phyloP scores from a whole-genome alignment of 92 coral and sea anemone species.

The Epizoanthus fatuus region DNA sequence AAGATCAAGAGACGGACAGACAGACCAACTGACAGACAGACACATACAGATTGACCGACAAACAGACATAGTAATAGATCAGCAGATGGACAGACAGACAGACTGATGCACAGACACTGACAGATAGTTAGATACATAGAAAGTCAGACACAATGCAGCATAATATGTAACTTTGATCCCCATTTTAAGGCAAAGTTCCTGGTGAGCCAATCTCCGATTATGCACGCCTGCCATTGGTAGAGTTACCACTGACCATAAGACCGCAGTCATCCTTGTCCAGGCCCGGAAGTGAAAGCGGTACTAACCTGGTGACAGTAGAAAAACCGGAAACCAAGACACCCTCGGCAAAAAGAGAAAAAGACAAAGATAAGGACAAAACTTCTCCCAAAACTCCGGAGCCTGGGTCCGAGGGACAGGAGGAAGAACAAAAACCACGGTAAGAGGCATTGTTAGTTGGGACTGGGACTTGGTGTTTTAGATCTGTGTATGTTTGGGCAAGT shows the following conservation, averaged over 20 bases:
- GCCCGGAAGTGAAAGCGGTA: constrained; percentile 81
- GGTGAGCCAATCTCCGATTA: constrained; percentile 76
- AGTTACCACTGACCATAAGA: constrained; percentile 87
- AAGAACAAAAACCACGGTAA: constrained; percentile 88
- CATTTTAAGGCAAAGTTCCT: constrained; percentile 73
- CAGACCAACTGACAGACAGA: neutral
- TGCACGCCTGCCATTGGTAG: constrained; percentile 95
- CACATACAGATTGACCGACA: neutral
- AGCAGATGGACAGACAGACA: too few relatives aligned
- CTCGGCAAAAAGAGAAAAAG: constrained; percentile 78
- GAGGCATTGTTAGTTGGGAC: neutral
- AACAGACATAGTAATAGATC: neutral
- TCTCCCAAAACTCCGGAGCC: constrained; percentile 89
- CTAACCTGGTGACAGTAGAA: constrained; percentile 51
- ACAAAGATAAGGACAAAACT: constrained; percentile 75
- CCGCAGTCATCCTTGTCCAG: constrained; percentile 92
- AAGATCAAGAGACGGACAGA: neutral
- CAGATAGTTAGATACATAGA: too few relatives aligned
- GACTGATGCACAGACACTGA: too few relatives aligned
- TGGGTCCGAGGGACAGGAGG: constrained; percentile 77
- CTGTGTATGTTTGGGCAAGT: too few relatives aligned
- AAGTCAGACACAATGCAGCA: neutral
- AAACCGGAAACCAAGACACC: constrained; percentile 85
- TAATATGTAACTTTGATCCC: neutral
- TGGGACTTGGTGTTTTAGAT: neutral